A percentile compares a stretch with the other conserved stretches of the same genome.
Conservation (phyloP, 2,113 vertebrate species). For the Plotosus lineatus region DNA sequence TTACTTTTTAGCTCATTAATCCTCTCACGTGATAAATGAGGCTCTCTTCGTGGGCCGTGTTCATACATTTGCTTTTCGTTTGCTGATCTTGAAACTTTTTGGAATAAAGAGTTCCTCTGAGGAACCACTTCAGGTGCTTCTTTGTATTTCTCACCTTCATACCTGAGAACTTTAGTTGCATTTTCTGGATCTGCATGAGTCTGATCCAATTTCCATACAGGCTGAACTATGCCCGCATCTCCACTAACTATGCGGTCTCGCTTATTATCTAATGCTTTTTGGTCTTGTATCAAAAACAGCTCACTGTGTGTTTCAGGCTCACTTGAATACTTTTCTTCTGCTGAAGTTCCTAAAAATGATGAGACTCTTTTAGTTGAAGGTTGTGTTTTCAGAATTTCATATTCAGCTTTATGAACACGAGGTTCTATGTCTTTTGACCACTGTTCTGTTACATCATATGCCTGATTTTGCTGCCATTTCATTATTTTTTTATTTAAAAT, state of each 20-base stretch:
- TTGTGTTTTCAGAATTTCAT: constrained; percentile 5
- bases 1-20: constrained; percentile 68
- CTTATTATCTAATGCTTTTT: constrained; percentile 64
- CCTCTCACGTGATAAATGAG: constrained; percentile 70
- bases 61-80: constrained; percentile 47
- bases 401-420: constrained; percentile 34
- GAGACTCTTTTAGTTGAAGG: not conserved
- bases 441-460: constrained; percentile 56
- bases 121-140: constrained; percentile 39
- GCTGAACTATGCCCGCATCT: constrained; percentile 62
- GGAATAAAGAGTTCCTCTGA: constrained; percentile 28
- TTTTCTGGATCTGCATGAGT: constrained; percentile 41
- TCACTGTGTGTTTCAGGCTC: not conserved
- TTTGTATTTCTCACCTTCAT: constrained; percentile 25
- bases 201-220: constrained; percentile 6
- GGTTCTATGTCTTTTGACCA: constrained; percentile 37
- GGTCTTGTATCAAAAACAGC: constrained; percentile 1
- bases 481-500: constrained; percentile 68
- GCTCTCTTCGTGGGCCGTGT: constrained; percentile 58
- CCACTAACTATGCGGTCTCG: constrained; percentile 69
- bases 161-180: constrained; percentile 47
- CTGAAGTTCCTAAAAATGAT: not conserved
- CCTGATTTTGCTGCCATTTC: not conserved
- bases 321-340: not conserved
- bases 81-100: constrained; percentile 55